Evolutionary conservation across 2,113 vertebrate genomes (phyloP).

Genomic region (Tympanuchus pallidicinctus): DNA sequence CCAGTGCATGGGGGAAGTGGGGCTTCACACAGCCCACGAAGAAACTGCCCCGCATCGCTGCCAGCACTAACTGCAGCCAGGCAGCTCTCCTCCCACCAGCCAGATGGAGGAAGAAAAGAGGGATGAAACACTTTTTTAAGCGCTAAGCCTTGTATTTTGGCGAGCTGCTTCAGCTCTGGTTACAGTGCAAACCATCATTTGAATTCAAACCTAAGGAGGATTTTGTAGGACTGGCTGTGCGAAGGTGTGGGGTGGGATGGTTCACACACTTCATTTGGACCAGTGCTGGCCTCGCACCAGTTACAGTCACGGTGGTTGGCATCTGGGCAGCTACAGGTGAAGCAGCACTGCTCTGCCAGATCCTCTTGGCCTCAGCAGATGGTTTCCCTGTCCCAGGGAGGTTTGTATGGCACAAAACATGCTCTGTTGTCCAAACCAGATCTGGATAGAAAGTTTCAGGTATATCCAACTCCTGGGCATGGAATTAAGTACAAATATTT

Average conservation of each 20-base stretch:
- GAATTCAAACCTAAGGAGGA: neutral
- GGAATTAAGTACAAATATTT: neutral
- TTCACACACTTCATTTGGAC: neutral
- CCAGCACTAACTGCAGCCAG: neutral
- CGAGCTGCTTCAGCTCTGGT: neutral
- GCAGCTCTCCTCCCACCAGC: conserved; percentile 8
- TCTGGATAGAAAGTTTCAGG: neutral
- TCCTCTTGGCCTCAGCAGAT: neutral
- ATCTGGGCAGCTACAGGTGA: neutral
- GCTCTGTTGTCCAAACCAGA: neutral
- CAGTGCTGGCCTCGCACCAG: neutral
- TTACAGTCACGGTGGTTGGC: neutral
- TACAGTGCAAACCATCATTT: neutral
- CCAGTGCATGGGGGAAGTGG: neutral
- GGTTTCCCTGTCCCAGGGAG: neutral
- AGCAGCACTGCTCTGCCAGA: neutral
- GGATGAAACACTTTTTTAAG: neutral
- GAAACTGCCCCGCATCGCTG: neutral
- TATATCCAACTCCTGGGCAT: neutral
- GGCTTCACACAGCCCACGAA: neutral
- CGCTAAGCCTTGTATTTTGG: conserved; percentile 37
- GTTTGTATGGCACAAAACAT: neutral
- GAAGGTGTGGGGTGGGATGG: neutral
- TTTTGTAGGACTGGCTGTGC: neutral
- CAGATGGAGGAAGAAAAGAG: neutral